Evolutionary conservation across 2,797 vertebrate genomes (phyloP).

Genomic region (Melanogrammus aeglefinus): DNA sequence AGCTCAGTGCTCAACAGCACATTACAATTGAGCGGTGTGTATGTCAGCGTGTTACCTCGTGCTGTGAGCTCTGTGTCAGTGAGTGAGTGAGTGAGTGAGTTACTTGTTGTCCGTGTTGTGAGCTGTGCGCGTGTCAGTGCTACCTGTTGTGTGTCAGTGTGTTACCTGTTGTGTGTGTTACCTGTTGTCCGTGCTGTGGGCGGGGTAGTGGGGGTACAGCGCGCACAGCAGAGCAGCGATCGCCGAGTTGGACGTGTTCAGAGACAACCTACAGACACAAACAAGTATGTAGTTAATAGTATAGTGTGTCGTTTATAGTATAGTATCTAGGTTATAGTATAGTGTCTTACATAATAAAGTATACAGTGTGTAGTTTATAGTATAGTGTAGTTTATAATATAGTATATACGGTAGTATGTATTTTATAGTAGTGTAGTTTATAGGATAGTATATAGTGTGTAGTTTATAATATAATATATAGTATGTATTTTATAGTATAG

Average conservation of each 20-base stretch:
- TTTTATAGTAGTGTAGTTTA: no score
- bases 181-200: constrained; percentile 88
- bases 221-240: constrained; percentile 95
- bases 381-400: constrained; percentile 64
- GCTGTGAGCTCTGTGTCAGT: not conserved
- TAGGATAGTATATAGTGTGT: no score
- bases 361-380: not conserved
- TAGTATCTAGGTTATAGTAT: not conserved
- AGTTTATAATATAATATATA: no score
- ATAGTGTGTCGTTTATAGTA: no score
- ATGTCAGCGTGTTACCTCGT: no score
- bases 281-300: no score
- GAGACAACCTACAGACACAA: constrained; percentile 83
- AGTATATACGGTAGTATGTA: not conserved
- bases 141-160: not conserved
- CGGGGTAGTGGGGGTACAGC: constrained; percentile 94
- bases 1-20: no score
- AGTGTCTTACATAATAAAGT: constrained; percentile 79
- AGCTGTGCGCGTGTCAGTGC: no score
- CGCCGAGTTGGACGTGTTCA: constrained; percentile 95
- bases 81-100: not conserved
- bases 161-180: not conserved
- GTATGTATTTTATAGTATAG: not conserved
- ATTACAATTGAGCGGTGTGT: no score
- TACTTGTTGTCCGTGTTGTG: not conserved